These are phyloP conservation scores for Potamarius usumacintae DNA, from an alignment of 2,113 vertebrate genomes.

Conservation along the genomic window DNA sequence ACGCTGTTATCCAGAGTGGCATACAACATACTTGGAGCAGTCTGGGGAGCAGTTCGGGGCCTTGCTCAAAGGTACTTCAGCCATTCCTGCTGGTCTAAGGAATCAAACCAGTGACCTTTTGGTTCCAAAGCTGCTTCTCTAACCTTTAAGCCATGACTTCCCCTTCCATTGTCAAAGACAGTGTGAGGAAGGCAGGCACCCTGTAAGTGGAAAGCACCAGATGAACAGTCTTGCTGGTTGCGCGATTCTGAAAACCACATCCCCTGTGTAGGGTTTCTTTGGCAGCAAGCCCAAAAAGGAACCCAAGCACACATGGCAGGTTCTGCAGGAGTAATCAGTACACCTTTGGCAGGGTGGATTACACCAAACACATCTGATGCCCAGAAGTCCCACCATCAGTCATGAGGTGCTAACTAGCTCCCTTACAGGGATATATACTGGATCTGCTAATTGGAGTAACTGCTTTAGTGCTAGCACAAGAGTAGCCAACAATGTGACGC, in stretches of 20 bases:
- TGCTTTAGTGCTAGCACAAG: not conserved
- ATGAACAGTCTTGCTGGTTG: not conserved
- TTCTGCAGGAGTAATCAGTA: not conserved
- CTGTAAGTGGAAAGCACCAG: not conserved
- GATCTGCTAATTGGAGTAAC: not conserved
- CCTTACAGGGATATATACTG: not conserved
- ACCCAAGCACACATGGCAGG: not conserved
- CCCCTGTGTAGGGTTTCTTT: not conserved
- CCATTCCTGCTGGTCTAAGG: no score
- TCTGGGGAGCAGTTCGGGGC: no score
- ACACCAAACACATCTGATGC: not conserved
- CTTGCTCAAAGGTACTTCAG: no score
- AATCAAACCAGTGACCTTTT: no score
- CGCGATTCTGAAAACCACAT: not conserved
- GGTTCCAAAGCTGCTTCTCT: no score
- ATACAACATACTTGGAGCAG: no score
- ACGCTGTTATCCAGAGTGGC: no score
- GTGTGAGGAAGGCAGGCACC: not conserved
- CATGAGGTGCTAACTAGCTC: not conserved
- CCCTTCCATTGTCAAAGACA: not conserved
- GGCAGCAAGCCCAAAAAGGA: not conserved
- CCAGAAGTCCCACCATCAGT: not conserved
- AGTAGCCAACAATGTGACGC: not conserved
- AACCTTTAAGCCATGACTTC: no score
- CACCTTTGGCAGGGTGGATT: not conserved